Conservation (phyloP, 2,888 invertebrate species). For the Oxystoma pomonae region DNA sequence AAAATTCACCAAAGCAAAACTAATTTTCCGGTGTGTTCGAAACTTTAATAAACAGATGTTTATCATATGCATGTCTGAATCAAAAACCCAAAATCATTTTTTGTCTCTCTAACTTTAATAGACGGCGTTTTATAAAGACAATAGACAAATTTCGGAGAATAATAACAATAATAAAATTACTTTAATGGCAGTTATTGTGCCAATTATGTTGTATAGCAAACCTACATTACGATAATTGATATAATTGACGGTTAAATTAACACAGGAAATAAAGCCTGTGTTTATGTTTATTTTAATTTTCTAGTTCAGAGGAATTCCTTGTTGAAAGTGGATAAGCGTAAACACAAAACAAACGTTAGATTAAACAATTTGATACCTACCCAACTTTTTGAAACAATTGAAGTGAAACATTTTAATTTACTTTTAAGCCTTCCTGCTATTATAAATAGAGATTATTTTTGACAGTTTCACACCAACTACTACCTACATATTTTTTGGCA, state of each 20-base stretch:
- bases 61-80: no score
- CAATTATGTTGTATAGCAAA: background rate
- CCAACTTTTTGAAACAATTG: background rate
- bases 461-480: no score
- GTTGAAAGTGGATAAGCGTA: background rate
- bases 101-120: background rate
- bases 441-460: no score
- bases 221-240: background rate
- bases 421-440: no score
- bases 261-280: background rate
- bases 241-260: background rate
- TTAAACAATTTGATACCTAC: background rate
- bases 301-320: background rate
- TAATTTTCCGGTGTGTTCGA: no score
- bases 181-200: background rate
- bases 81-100: no score
- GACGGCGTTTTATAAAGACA: background rate
- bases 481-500: no score
- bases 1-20: no score
- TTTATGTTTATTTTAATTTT: background rate
- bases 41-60: no score
- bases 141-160: background rate
- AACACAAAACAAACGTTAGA: background rate
- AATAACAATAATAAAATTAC: background rate
- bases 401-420: no score